These are phyloP conservation scores for Chiridota heheva DNA, from an alignment of 35 echinoderm and acorn worm genomes.

Conservation along the genomic window DNA sequence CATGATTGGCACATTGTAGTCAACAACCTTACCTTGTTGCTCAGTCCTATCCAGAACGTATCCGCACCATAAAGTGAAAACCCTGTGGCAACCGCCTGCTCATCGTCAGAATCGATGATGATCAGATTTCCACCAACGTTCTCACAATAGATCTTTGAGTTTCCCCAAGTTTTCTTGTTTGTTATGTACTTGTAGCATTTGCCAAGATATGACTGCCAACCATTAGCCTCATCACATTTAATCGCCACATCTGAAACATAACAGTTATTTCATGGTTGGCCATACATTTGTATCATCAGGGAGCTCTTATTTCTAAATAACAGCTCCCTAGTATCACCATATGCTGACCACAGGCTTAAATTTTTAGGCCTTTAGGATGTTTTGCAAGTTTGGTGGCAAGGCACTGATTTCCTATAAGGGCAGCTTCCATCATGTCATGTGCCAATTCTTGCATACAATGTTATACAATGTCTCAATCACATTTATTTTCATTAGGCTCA, in stretches of 20 bases:
- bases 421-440: too few species aligned
- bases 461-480: too few species aligned
- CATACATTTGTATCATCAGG: too few species aligned
- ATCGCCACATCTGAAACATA: conserved; percentile 9
- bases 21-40: conserved; percentile 45
- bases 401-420: too few species aligned
- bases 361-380: too few species aligned
- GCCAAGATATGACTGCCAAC: conserved; percentile 5
- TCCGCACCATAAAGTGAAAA: background rate
- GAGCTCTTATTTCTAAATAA: too few species aligned
- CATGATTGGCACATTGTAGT: too few species aligned
- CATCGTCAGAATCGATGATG: background rate
- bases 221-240: conserved; percentile 38
- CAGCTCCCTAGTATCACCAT: too few species aligned
- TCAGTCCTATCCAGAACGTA: conserved; percentile 37
- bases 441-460: too few species aligned
- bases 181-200: conserved; percentile 33
- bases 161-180: background rate
- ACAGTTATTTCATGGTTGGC: background rate
- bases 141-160: background rate
- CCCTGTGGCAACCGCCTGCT: conserved; percentile 1
- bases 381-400: too few species aligned
- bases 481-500: too few species aligned
- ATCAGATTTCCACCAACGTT: conserved; percentile 18
- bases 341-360: too few species aligned